Percentiles rank a stretch among this genome's conserved stretches.
Evolutionary conservation across 2,113 vertebrate genomes (phyloP).

Genomic region (Ivindomyrus marchei): DNA sequence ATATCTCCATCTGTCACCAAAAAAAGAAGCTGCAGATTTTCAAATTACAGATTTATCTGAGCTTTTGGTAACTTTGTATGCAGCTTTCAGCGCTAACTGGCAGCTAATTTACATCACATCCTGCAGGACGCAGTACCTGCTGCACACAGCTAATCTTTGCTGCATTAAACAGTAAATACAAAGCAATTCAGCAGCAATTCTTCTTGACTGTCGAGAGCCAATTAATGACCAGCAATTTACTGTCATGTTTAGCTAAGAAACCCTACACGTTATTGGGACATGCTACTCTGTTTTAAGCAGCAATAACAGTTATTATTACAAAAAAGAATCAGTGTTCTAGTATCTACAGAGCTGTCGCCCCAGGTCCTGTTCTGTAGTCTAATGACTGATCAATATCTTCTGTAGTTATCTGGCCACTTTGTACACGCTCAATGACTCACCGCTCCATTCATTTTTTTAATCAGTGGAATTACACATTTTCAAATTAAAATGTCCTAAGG

Average conservation of each 20-base stretch:
- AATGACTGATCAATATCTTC: conserved; percentile 5
- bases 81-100: not conserved
- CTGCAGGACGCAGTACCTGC: not conserved
- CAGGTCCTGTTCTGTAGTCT: not conserved
- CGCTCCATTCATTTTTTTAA: not conserved
- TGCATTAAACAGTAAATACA: not conserved
- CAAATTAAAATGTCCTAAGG: not conserved
- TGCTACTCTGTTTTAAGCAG: not conserved
- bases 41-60: not conserved
- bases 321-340: not conserved
- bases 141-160: not conserved
- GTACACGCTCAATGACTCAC: not conserved
- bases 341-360: not conserved
- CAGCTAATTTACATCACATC: not conserved
- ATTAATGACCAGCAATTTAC: not conserved
- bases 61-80: not conserved
- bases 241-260: not conserved
- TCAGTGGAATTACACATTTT: not conserved
- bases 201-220: not conserved
- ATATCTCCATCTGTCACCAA: not conserved
- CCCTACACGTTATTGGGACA: not conserved
- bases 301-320: not conserved
- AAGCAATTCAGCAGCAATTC: not conserved
- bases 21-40: not conserved
- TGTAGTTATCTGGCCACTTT: not conserved